Base-by-base conservation (phyloP, 2,113 vertebrate species). In the Pomatorhinus ruficollis region DNA sequence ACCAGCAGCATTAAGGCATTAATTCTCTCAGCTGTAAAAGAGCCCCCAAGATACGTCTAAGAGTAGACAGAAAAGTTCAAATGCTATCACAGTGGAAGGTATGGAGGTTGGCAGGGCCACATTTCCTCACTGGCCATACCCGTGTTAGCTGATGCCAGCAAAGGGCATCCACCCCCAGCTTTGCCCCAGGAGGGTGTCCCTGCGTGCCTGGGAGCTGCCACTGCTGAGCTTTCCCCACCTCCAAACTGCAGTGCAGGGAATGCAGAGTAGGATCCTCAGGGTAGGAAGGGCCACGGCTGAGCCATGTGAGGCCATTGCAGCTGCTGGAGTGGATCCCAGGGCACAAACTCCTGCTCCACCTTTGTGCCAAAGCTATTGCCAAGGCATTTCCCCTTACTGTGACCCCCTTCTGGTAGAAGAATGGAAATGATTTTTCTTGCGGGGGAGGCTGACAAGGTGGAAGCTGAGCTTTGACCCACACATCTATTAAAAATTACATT, bases 231-330 rank as follows among this genome's bases (percentile, higher is more conserved):
- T 20, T 15, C 23, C 53, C 70, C 28, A 25, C 17, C 54, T 37
- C 63, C 57, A 21, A 18, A 40, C 17, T 2, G 5, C 1, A 2
- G 39, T 0, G 19, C 1, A 22, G 66, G 33, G 35, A 83, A 49
- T 11, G 14, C 17, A 37, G 40, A 59, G 75, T 3, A 30, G 52
- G 27, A 54, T 8, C 25, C 52, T 27, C 56, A 11, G 42, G 50
- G 23, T 5, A 61, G 35, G 42, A 65, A 82, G 28, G 47, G 27
- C n/a, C 80, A 17, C 0, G 0, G 7, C 47, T 30, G 77, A 80
- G 37, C n/a, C 52, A 10, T 0, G 5, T 5, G 3, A 70, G 60
- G 27, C 21, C 68, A 64, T 11, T 45, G 44, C 53, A 72, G 66
- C 53, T 54, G 76, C 81, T 63, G 56, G n/a, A 75, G 42, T 2